phyloP scores from a whole-genome alignment of 2,888 invertebrate genomes.

The Lepidonotus clava region DNA sequence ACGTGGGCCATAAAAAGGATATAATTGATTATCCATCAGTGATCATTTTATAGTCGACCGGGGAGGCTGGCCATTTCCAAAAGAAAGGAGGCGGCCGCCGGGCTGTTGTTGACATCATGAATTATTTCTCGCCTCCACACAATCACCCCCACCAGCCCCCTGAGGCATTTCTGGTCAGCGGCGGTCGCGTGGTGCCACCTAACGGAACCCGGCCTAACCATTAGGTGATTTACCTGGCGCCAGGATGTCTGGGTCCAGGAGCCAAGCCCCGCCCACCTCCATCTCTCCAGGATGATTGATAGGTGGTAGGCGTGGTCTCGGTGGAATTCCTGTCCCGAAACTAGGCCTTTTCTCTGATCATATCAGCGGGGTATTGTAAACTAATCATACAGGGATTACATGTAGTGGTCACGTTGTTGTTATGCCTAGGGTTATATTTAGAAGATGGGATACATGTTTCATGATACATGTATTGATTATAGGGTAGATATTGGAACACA shows the following conservation, averaged over 20 bases:
- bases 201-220: background rate
- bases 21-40: background rate
- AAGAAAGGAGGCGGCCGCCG: background rate
- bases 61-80: background rate
- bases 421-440: no score
- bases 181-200: background rate
- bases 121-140: background rate
- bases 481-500: no score
- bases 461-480: background rate
- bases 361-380: background rate
- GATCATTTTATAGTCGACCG: background rate
- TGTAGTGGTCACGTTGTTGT: no score
- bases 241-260: background rate
- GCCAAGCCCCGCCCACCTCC: background rate
- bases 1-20: no score
- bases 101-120: background rate
- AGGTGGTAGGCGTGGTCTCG: background rate
- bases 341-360: background rate
- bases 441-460: background rate
- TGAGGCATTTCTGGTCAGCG: background rate
- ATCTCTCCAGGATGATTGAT: background rate
- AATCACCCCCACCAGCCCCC: background rate
- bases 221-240: constrained; percentile 25
- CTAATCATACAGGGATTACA: background rate
- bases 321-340: background rate